phyloP scores from a whole-genome alignment of 2,113 vertebrate species.

The Cochlearius cochlearius region DNA sequence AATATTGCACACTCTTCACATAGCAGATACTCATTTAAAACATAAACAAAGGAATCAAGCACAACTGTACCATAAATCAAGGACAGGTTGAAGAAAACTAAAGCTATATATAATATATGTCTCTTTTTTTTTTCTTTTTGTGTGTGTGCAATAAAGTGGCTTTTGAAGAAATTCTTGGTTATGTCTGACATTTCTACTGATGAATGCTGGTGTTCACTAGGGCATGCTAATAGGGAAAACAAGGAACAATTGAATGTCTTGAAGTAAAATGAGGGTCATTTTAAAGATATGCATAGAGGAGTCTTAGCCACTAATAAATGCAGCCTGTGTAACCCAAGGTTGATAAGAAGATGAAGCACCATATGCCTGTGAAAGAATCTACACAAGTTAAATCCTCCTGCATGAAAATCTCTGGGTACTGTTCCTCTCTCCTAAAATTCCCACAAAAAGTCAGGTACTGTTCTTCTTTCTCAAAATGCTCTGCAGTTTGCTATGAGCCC shows the following conservation, averaged over 20 bases:
- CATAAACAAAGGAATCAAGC: conserved; percentile 1
- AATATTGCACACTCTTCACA: background rate
- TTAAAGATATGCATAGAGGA: conserved; percentile 55
- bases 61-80: conserved; percentile 17
- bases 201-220: conserved; percentile 48
- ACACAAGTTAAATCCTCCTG: background rate
- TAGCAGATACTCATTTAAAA: background rate
- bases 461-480: background rate
- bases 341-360: background rate
- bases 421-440: background rate
- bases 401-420: background rate
- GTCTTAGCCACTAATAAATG: conserved; percentile 43
- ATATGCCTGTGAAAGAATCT: background rate
- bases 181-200: conserved; percentile 65
- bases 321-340: background rate
- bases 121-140: background rate
- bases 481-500: background rate
- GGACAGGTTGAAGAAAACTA: background rate
- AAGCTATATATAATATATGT: background rate
- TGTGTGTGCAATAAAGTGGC: background rate
- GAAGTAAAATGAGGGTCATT: conserved; percentile 44
- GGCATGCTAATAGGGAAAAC: conserved; percentile 66
- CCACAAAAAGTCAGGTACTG: background rate
- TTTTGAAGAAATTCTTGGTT: conserved; percentile 40
- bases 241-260: conserved; percentile 60